Evolutionary conservation across 2,797 vertebrate genomes (phyloP), one percentile per base, ranked within the genome.

Genomic region (Protosalanx chinensis): DNA sequence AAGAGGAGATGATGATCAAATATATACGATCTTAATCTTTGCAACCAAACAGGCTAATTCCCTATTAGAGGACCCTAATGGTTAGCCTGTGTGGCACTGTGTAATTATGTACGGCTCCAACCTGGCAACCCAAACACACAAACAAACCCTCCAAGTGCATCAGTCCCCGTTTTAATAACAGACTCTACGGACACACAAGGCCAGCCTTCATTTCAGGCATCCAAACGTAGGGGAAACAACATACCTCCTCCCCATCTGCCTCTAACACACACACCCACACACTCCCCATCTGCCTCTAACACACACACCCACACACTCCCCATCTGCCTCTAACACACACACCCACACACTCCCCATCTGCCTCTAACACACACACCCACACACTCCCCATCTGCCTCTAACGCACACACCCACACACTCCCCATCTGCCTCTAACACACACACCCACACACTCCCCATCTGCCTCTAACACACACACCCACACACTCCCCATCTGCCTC

Each of bases 131-230:
- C 53, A 18, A 18, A 75, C 77, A 67, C 70, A 59, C 72, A 84
- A 81, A 76, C 67, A 70, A 70, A 16, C 18, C 67, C 75, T 10
- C 16, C 5, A 5, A 51, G 15, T 10, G 29, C 46, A 16, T 49
- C 8, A 3, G 29, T 29, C 20, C 5, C 12, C 81, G 80, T 72
- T 84, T 83, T 88, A 90, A 90, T 90, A 82, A 86, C 7, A 87
- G 56, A 72, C 76, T 86, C 81, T 77, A 46, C 64, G 77, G 69
- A 61, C 76, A 79, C 73, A 81, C 87, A 51, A 76, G 72, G 16
- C 75, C 73, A 30, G 33, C 72, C 79, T 73, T 74, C 80, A 65
- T 88, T 82, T 89, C 75, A 84, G 72, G 69, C 71, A 84, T 90
- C 84, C 53, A 88, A 87, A 88, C 88, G 87, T 0, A 0, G 27